Conservation (phyloP, 2,113 vertebrate genomes). For the Channa maculata region DNA sequence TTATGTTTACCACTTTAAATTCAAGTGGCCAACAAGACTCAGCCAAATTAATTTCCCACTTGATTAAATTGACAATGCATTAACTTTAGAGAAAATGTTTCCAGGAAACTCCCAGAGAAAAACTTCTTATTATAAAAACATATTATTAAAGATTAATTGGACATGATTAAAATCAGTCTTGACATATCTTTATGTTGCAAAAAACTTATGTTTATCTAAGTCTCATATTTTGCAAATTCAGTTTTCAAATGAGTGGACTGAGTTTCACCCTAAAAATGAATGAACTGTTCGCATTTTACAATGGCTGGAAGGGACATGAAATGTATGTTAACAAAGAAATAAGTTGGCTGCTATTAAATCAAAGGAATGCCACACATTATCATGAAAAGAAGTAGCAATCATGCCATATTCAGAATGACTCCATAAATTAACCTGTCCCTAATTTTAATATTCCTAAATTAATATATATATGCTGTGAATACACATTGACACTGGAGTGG, state of each 20-base stretch:
- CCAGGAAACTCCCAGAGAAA: no score
- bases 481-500: neutral
- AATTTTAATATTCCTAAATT: neutral
- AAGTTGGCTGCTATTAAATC: constrained; percentile 10
- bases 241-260: constrained; percentile 2
- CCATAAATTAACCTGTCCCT: neutral
- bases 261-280: constrained; percentile 4
- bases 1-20: no score
- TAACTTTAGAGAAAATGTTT: no score
- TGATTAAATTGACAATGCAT: no score
- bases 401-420: constrained; percentile 23
- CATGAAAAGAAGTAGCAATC: constrained; percentile 13
- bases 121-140: no score
- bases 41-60: no score
- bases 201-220: neutral
- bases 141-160: neutral
- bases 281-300: constrained; percentile 5
- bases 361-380: neutral
- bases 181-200: neutral
- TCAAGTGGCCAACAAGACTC: no score
- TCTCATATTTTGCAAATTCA: neutral
- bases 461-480: neutral
- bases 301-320: neutral
- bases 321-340: constrained; percentile 16
- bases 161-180: neutral